These are phyloP conservation scores for Metridium senile DNA, from an alignment of 92 coral and sea anemone species.

Conservation along the genomic window DNA sequence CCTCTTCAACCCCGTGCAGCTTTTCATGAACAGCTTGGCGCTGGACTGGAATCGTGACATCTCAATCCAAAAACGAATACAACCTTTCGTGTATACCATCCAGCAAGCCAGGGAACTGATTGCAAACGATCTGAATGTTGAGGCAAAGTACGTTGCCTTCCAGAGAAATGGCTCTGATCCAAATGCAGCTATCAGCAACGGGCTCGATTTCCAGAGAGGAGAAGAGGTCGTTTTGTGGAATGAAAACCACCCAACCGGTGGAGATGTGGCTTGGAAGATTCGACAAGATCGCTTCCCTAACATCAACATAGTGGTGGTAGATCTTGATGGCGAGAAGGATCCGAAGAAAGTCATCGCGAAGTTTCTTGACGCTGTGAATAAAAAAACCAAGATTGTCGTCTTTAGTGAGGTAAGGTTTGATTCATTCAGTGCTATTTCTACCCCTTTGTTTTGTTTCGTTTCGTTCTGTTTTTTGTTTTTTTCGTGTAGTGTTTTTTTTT, in stretches of 20 bases:
- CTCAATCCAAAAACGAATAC: constrained; percentile 65
- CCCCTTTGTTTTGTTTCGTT: too few species aligned
- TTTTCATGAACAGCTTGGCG: constrained; percentile 38
- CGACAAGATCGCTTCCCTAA: constrained; percentile 44
- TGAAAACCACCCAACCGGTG: constrained; percentile 60
- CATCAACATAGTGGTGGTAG: constrained; percentile 33
- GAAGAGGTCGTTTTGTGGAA: constrained; percentile 64
- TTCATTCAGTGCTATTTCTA: too few species aligned
- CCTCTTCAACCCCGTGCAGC: constrained; percentile 38
- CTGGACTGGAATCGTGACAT: constrained; percentile 62
- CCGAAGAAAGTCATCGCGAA: constrained; percentile 34
- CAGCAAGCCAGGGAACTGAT: constrained; percentile 42
- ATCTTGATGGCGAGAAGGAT: constrained; percentile 34
- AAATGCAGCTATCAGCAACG: constrained; percentile 55
- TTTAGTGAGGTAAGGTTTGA: constrained; percentile 29
- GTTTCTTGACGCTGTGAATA: constrained; percentile 36
- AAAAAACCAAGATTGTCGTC: constrained; percentile 46
- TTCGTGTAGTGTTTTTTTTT: too few species aligned
- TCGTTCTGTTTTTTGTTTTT: too few species aligned
- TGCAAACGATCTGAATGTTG: constrained; percentile 57
- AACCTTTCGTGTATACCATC: constrained; percentile 46
- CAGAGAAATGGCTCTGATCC: constrained; percentile 60
- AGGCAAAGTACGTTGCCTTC: constrained; percentile 36
- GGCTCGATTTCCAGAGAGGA: constrained; percentile 31
- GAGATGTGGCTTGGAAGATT: constrained; percentile 49